These are phyloP conservation scores for Megalurothrips usitatus DNA, from an alignment of 2,888 invertebrate genomes.

Conservation along the genomic window DNA sequence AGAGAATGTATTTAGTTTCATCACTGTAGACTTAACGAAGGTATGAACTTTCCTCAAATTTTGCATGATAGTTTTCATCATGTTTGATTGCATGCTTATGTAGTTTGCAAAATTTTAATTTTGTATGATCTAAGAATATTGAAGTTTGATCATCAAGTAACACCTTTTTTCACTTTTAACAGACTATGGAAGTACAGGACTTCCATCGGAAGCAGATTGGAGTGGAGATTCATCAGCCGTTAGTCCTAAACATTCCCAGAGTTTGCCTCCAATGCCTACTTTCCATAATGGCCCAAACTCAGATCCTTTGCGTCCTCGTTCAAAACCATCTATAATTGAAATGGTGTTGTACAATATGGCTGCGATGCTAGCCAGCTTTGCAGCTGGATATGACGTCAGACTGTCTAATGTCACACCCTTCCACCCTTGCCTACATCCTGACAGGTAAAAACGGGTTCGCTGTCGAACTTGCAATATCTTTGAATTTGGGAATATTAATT, in stretches of 20 bases:
- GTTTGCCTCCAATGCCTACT: conserved; percentile 65
- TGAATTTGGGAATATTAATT: neutral
- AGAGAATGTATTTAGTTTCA: neutral
- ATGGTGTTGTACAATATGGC: conserved; percentile 86
- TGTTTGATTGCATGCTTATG: conserved; percentile 14
- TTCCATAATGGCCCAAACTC: conserved; percentile 59
- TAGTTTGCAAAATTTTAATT: conserved; percentile 28
- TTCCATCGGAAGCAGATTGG: neutral
- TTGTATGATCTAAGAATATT: conserved; percentile 24
- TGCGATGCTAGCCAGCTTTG: conserved; percentile 83
- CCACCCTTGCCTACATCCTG: conserved; percentile 73
- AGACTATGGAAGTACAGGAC: neutral
- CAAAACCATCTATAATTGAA: conserved; percentile 69
- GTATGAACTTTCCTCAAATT: neutral
- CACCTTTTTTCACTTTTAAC: neutral
- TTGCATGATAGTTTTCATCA: neutral
- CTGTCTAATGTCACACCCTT: conserved; percentile 79
- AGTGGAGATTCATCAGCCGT: neutral
- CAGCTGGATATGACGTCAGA: conserved; percentile 87
- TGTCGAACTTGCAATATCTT: neutral
- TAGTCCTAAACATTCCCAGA: neutral
- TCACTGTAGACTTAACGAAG: neutral
- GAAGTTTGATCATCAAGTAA: neutral
- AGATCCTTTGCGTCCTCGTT: conserved; percentile 42
- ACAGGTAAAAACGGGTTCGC: conserved; percentile 50